Base-by-base conservation (phyloP, 2,797 vertebrate species). In the Chiloscyllium punctatum region DNA sequence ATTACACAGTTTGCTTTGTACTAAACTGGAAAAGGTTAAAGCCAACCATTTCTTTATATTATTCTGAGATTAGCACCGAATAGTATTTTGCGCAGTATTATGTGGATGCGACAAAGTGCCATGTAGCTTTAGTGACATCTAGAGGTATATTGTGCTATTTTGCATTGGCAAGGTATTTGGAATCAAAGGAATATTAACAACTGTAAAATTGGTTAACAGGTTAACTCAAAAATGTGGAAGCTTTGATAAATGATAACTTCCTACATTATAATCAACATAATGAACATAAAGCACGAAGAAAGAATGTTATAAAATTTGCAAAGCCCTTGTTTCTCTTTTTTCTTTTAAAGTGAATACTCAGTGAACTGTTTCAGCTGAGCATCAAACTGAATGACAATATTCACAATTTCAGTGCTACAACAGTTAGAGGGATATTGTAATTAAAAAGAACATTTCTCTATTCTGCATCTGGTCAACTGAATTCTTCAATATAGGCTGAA, bases 81-180 rank as follows among this genome's bases (percentile, higher is more conserved):
- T 33, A n/a, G 48, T 53, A 53, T 74, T 77, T 37, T n/a, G 48
- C 27, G 48, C 2, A n/a, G 23, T 21, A 33, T 74, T 15, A 25
- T 30, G n/a, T 66, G n/a, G 62, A 3, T 91, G 30, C 30, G 66
- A 62, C 88, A 16, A 57, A 62, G 30, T 95, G 71, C 27, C 71
- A 33, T 53, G 94, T n/a, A 51, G 71, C 71, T 95, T 95, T 95
- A 53, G 71, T 95, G 94, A 77, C 94, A 95, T 77, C 94, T 95
- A 77, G 42, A 95, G 94, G 94, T 77, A 57, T 72, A 30, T 51
- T 66, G 33, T 23, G 66, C 23, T 42, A 42, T 92, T 92, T 25
- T 42, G 68, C 5, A 92, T 69, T 23, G 11, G 90, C 33, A 62
- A 91, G 57, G 91, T n/a, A 3, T 4, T 90, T 13, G 33, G 53